A percentile compares a stretch with the other conserved stretches of the same genome.
phyloP scores from a whole-genome alignment of 2,113 vertebrate species.

The Columba livia region DNA sequence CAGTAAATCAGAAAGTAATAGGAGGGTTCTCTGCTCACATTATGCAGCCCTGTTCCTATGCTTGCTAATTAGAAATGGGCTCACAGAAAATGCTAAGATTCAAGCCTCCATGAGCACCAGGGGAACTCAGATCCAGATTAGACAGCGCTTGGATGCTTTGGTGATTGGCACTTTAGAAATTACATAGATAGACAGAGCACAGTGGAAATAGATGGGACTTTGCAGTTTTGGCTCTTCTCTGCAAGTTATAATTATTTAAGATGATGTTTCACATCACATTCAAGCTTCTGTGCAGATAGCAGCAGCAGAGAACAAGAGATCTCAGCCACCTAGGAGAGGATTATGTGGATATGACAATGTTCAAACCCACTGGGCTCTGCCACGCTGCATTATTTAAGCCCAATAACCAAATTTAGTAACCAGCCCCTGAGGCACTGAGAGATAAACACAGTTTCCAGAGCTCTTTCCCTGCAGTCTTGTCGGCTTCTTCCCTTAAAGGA shows the following conservation, averaged over 20 bases:
- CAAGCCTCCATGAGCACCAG: neutral
- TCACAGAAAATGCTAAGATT: neutral
- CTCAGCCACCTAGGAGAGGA: slow-evolving; percentile 61
- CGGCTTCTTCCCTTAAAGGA: slow-evolving; percentile 23
- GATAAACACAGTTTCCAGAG: slow-evolving; percentile 58
- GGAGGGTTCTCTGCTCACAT: neutral
- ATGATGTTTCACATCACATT: slow-evolving; percentile 62
- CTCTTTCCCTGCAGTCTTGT: slow-evolving; percentile 20
- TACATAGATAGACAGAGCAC: slow-evolving; percentile 39
- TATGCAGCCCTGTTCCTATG: neutral
- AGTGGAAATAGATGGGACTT: slow-evolving; percentile 56
- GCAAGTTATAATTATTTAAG: slow-evolving; percentile 68
- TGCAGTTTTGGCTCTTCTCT: slow-evolving; percentile 62
- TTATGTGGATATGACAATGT: slow-evolving; percentile 60
- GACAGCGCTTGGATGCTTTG: slow-evolving; percentile 46
- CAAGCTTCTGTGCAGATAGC: slow-evolving; percentile 48
- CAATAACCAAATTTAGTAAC: slow-evolving; percentile 71
- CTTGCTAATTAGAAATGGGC: neutral
- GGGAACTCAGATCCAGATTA: neutral
- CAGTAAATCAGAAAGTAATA: neutral
- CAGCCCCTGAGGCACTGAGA: slow-evolving; percentile 39
- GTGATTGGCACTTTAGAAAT: slow-evolving; percentile 61
- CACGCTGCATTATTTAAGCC: slow-evolving; percentile 72
- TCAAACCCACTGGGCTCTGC: slow-evolving; percentile 69
- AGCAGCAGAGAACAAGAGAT: slow-evolving; percentile 30